Conservation (phyloP, 2,797 vertebrate genomes). For the Clarias platycephalus region DNA sequence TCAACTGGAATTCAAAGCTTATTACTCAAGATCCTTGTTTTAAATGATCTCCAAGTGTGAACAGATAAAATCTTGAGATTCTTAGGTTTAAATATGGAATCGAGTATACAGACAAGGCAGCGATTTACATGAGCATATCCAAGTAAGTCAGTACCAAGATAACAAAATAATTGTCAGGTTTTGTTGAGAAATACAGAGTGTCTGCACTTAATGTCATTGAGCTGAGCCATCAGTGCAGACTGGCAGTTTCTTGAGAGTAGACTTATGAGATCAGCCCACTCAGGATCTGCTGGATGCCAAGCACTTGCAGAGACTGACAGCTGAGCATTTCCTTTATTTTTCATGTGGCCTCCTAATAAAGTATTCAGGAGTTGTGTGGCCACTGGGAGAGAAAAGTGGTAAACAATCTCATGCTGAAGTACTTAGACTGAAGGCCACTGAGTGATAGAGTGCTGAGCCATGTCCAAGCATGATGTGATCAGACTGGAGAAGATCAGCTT, state of each 20-base stretch:
- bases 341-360: slow-evolving; percentile 56
- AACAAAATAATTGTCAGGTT: slow-evolving; percentile 64
- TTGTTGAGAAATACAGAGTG: slow-evolving; percentile 70
- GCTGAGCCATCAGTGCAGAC: not conserved
- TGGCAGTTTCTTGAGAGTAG: slow-evolving; percentile 20
- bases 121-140: slow-evolving; percentile 32
- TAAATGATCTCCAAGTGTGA: slow-evolving; percentile 45
- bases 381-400: slow-evolving; percentile 50
- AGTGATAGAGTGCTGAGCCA: slow-evolving; percentile 41
- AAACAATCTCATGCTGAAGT: slow-evolving; percentile 54
- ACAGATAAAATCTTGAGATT: slow-evolving; percentile 32
- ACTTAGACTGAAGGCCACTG: slow-evolving; percentile 41
- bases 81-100: slow-evolving; percentile 28
- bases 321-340: slow-evolving; percentile 51
- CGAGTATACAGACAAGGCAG: slow-evolving; percentile 9
- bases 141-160: slow-evolving; percentile 54
- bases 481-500: slow-evolving; percentile 32
- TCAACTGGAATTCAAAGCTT: slow-evolving; percentile 56
- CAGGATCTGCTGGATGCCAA: slow-evolving; percentile 64
- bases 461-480: slow-evolving; percentile 40
- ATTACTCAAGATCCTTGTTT: slow-evolving; percentile 54
- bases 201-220: slow-evolving; percentile 75
- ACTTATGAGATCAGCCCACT: slow-evolving; percentile 76
- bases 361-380: slow-evolving; percentile 66
- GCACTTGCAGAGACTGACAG: slow-evolving; percentile 67